These are phyloP conservation scores for Moxostoma hubbsi DNA, from an alignment of 2,797 vertebrate genomes.

Conservation along the genomic window DNA sequence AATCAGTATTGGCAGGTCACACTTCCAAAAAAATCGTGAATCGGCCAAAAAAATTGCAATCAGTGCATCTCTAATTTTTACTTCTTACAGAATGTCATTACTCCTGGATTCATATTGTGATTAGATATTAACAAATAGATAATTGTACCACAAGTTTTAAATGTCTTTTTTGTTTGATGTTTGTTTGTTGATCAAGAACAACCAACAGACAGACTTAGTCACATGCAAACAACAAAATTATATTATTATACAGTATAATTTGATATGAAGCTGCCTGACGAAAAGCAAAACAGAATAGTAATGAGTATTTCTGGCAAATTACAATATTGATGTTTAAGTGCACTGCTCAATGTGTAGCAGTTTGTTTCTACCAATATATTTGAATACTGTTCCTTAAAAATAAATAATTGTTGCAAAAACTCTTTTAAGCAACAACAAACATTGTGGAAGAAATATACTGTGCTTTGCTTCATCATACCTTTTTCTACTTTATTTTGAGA, in stretches of 20 bases:
- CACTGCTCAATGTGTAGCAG: not conserved
- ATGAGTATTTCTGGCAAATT: slow-evolving; percentile 17
- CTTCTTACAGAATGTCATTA: slow-evolving; percentile 13
- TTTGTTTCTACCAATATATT: not conserved
- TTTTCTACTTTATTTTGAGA: no score
- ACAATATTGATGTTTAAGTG: slow-evolving; percentile 24
- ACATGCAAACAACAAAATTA: slow-evolving; percentile 9
- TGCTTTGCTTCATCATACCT: no score
- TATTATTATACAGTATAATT: not conserved
- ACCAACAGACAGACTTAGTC: slow-evolving; percentile 10
- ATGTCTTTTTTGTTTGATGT: not conserved
- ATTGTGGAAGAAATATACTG: not conserved
- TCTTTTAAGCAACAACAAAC: not conserved
- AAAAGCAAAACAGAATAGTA: slow-evolving; percentile 12
- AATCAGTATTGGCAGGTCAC: no score
- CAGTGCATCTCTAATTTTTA: no score
- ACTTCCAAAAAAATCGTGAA: no score
- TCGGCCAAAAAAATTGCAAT: no score
- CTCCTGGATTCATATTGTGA: slow-evolving; percentile 5
- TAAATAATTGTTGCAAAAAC: not conserved
- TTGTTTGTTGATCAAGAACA: slow-evolving; percentile 9
- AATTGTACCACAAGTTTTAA: no score
- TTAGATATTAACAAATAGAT: slow-evolving; percentile 23
- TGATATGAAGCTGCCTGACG: not conserved
- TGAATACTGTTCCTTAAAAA: not conserved